These are phyloP conservation scores for Lagocephalus sceleratus DNA, from an alignment of 2,797 vertebrate genomes.

Conservation along the genomic window DNA sequence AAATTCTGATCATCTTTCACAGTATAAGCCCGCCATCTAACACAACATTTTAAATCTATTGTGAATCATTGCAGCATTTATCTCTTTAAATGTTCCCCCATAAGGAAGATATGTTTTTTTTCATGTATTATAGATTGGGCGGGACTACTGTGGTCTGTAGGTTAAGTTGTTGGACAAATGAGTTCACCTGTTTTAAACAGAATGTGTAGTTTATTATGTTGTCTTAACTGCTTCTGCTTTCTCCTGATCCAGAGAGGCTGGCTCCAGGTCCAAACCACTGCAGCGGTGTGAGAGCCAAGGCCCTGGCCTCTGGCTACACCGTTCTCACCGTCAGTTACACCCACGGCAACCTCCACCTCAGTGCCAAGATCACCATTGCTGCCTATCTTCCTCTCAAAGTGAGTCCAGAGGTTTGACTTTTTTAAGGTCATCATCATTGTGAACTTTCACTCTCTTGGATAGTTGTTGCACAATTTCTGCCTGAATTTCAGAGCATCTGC, in stretches of 20 bases:
- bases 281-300: conserved; percentile 81
- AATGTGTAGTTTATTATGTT: conserved; percentile 9
- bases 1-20: background rate
- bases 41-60: conserved; percentile 2
- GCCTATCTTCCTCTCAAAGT: conserved; percentile 86
- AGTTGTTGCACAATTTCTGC: background rate
- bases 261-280: conserved; percentile 71
- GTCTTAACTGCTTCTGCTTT: conserved; percentile 7
- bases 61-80: conserved; percentile 17
- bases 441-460: background rate
- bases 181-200: conserved; percentile 7
- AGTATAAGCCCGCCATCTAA: background rate
- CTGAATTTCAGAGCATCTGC: background rate
- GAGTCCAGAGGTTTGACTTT: conserved; percentile 51
- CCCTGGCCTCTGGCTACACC: conserved; percentile 80
- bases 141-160: conserved; percentile 6
- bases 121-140: conserved; percentile 21
- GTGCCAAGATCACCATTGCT: conserved; percentile 86
- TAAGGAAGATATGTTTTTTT: conserved; percentile 22
- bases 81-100: conserved; percentile 22
- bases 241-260: conserved; percentile 61
- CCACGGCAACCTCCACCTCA: conserved; percentile 82
- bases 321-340: conserved; percentile 77
- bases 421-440: background rate
- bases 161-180: conserved; percentile 22